A percentile compares a stretch with the other conserved stretches of the same genome.
phyloP scores from a whole-genome alignment of 2,888 invertebrate species.

The Laothoe populi region DNA sequence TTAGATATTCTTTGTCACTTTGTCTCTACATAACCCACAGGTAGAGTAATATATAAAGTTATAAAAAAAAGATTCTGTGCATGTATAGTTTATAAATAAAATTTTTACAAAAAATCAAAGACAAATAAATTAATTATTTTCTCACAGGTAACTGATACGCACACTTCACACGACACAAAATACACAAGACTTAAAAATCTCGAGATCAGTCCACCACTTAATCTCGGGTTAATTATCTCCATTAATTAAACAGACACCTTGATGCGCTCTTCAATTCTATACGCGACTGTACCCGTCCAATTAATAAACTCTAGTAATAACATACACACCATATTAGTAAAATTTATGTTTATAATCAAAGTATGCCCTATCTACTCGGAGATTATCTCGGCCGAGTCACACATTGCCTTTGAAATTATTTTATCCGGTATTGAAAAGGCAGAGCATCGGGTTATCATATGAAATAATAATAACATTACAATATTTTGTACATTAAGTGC shows the following conservation, averaged over 20 bases:
- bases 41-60: too few species aligned
- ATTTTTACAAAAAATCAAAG: too few species aligned
- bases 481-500: slow-evolving; percentile 81
- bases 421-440: slow-evolving; percentile 63
- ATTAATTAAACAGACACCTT: slow-evolving; percentile 15
- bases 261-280: background rate
- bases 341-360: slow-evolving; percentile 55
- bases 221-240: slow-evolving; percentile 15
- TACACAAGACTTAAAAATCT: slow-evolving; percentile 2
- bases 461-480: slow-evolving; percentile 81
- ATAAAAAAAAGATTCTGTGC: too few species aligned
- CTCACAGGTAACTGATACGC: background rate
- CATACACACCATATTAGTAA: slow-evolving; percentile 40
- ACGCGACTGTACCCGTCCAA: slow-evolving; percentile 34
- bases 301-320: slow-evolving; percentile 39
- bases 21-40: too few species aligned
- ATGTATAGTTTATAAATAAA: too few species aligned
- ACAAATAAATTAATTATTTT: background rate
- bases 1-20: too few species aligned
- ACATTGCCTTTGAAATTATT: slow-evolving; percentile 70
- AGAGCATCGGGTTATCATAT: slow-evolving; percentile 68
- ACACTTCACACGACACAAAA: slow-evolving; percentile 3
- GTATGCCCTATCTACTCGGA: slow-evolving; percentile 48
- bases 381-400: slow-evolving; percentile 62
- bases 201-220: background rate